These are phyloP conservation scores for Tineola bisselliella DNA, from an alignment of 2,888 invertebrate genomes.

Conservation along the genomic window DNA sequence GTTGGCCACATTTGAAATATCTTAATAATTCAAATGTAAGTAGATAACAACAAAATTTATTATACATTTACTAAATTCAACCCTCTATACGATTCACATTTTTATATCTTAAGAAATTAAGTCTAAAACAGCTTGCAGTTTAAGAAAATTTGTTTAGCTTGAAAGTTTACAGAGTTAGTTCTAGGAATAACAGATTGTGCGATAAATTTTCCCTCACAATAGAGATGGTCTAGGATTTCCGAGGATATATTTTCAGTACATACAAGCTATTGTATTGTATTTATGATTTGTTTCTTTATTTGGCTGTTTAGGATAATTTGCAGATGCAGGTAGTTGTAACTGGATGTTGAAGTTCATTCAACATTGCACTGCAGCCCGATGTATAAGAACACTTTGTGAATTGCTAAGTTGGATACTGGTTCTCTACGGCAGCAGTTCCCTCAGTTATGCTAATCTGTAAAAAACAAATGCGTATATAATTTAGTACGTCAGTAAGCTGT, in stretches of 20 bases:
- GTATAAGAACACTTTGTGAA: too few relatives aligned
- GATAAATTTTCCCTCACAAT: background rate
- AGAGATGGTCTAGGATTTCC: background rate
- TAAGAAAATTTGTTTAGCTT: background rate
- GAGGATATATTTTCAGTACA: background rate
- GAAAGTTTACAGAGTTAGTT: background rate
- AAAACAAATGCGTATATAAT: too few relatives aligned
- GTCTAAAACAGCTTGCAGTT: too few relatives aligned
- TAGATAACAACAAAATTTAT: conserved; percentile 9
- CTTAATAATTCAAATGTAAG: conserved; percentile 4
- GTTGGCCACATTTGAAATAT: background rate
- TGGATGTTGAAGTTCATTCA: too few relatives aligned
- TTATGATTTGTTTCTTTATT: too few relatives aligned
- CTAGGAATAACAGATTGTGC: background rate
- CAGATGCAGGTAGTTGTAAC: too few relatives aligned
- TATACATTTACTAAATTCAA: background rate
- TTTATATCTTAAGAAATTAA: background rate
- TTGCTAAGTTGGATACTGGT: too few relatives aligned
- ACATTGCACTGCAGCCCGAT: too few relatives aligned
- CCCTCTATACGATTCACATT: conserved; percentile 8
- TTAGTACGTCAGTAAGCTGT: too few relatives aligned
- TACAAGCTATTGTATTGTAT: background rate
- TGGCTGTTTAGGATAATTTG: too few relatives aligned
- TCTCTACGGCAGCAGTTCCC: too few relatives aligned
- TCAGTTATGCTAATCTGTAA: too few relatives aligned